Conservation (phyloP, 1,140 invertebrate species). For the Metopolophium dirhodum region DNA sequence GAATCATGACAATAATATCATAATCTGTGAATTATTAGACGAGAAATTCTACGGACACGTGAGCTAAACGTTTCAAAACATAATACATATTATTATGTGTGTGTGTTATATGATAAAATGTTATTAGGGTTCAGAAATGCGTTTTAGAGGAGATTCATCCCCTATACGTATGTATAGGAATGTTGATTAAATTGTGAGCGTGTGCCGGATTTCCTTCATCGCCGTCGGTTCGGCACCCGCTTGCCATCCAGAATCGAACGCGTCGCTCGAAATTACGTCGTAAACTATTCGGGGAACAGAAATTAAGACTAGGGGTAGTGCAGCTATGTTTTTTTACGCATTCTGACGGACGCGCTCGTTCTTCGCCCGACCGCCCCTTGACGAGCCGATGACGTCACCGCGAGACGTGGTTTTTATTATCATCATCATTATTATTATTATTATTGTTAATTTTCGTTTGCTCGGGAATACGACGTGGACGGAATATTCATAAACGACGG, state of each 20-base stretch:
- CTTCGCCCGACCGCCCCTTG: background rate
- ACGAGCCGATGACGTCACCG: background rate
- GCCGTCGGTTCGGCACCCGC: background rate
- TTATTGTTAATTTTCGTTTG: background rate
- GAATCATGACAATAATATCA: background rate
- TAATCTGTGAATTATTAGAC: background rate
- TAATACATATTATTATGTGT: background rate
- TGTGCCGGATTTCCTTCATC: constrained; percentile 1
- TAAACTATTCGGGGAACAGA: background rate
- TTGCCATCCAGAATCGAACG: background rate
- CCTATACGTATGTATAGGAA: background rate
- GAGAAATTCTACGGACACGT: background rate
- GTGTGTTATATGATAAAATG: background rate
- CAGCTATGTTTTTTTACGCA: background rate
- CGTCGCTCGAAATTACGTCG: background rate
- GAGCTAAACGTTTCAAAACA: background rate
- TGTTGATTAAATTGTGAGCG: constrained; percentile 6
- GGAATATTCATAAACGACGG: background rate
- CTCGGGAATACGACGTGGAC: background rate
- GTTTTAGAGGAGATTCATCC: background rate
- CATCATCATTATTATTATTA: background rate
- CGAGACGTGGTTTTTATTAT: background rate
- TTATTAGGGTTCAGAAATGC: constrained; percentile 10
- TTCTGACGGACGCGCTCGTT: background rate
- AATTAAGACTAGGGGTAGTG: constrained; percentile 5